Evolutionary conservation across 2,888 invertebrate species (phyloP).

Genomic region (Drosophila robusta): DNA sequence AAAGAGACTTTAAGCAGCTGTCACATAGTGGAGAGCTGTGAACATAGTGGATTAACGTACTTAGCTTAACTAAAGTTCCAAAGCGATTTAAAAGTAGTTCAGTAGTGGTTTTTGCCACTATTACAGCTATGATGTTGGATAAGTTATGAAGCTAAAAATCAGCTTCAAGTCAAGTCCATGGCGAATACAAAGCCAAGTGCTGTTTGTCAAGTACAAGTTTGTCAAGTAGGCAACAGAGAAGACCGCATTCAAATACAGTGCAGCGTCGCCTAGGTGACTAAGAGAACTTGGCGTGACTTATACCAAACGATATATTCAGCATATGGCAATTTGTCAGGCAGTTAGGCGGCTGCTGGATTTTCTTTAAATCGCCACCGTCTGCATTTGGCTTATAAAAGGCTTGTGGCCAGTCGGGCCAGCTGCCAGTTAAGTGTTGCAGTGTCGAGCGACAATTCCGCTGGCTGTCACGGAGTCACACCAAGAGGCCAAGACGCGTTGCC

Average conservation of each 20-base stretch:
- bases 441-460: constrained; percentile 43
- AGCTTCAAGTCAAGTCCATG: too few species aligned
- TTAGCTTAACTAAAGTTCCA: too few species aligned
- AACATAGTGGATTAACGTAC: too few species aligned
- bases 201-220: not conserved
- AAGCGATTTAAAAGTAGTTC: too few species aligned
- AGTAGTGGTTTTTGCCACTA: too few species aligned
- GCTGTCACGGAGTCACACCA: constrained; percentile 48
- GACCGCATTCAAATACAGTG: not conserved
- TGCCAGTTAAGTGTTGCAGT: constrained; percentile 56
- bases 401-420: constrained; percentile 46
- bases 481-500: constrained; percentile 40
- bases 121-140: not conserved
- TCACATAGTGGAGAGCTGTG: too few species aligned
- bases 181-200: too few species aligned
- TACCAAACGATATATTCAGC: constrained; percentile 9
- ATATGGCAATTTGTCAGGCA: constrained; percentile 47
- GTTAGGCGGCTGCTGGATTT: constrained; percentile 5
- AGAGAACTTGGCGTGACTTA: constrained; percentile 17
- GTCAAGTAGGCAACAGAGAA: not conserved
- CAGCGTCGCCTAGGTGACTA: constrained; percentile 5
- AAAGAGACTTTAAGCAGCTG: too few species aligned
- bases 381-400: constrained; percentile 53
- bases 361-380: constrained; percentile 23
- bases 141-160: too few species aligned